A percentile compares a stretch with the other conserved stretches of the same genome.
These are phyloP conservation scores for Alaudala cheleensis DNA, from an alignment of 2,113 vertebrate species.

Conservation along the genomic window DNA sequence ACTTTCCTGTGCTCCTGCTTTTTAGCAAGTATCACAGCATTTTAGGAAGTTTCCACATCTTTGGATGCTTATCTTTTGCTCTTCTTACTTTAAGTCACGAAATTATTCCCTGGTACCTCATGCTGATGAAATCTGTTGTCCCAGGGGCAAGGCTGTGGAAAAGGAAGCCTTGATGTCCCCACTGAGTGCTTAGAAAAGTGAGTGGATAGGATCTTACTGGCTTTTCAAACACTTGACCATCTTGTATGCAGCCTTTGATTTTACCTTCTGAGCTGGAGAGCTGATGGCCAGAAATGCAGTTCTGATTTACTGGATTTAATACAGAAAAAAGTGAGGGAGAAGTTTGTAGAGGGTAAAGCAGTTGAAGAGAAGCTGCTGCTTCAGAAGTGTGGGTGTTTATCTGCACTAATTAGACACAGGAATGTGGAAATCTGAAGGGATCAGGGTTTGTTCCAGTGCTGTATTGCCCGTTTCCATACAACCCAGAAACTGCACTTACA, in stretches of 20 bases:
- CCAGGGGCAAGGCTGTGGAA: neutral
- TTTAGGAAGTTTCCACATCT: neutral
- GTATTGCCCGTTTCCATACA: neutral
- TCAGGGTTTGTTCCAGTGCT: neutral
- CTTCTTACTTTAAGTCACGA: neutral
- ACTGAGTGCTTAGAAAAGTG: neutral
- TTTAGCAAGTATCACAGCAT: neutral
- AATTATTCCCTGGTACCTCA: neutral
- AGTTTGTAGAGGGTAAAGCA: neutral
- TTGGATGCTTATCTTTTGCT: neutral
- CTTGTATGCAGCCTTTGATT: neutral
- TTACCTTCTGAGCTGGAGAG: neutral
- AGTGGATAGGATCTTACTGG: neutral
- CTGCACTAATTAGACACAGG: neutral
- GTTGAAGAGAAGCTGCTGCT: neutral
- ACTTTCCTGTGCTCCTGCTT: neutral
- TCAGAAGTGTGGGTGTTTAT: neutral
- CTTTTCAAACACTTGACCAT: neutral
- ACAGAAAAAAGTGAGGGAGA: neutral
- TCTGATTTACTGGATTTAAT: neutral
- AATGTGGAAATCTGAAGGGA: neutral
- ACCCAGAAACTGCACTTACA: neutral
- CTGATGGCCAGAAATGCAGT: neutral
- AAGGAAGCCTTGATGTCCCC: neutral
- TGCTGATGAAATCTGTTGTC: neutral